Conservation (phyloP, 2,113 vertebrate species). For the Ahaetulla prasina region DNA sequence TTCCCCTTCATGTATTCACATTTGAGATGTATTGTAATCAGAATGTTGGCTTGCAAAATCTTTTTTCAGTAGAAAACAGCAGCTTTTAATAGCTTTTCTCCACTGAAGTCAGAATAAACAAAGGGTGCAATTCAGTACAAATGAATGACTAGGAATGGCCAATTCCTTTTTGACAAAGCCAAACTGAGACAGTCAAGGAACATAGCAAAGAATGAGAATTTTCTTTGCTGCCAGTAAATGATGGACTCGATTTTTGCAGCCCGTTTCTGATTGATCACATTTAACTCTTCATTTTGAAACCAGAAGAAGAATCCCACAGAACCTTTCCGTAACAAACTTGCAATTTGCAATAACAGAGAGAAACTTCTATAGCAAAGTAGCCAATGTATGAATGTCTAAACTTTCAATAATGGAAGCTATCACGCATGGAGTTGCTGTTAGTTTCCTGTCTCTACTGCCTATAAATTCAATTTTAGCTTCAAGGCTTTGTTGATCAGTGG, state of each 20-base stretch:
- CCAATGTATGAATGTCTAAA: constrained; percentile 41
- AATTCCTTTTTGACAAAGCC: not conserved
- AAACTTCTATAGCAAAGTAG: too few species aligned
- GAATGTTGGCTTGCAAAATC: constrained; percentile 15
- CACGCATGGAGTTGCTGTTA: constrained; percentile 16
- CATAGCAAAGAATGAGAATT: not conserved
- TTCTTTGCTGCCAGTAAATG: not conserved
- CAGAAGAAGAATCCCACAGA: constrained; percentile 3
- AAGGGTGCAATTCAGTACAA: not conserved
- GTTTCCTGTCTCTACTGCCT: constrained; percentile 25
- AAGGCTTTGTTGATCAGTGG: constrained; percentile 58
- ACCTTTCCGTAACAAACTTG: constrained; percentile 17
- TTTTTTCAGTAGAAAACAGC: constrained; percentile 7
- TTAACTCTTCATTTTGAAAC: not conserved
- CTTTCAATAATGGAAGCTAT: constrained; percentile 1
- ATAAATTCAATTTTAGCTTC: constrained; percentile 45
- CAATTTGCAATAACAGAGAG: constrained; percentile 13
- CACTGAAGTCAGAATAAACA: not conserved
- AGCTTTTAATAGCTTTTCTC: constrained; percentile 12
- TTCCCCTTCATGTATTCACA: constrained; percentile 8
- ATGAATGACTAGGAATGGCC: not conserved
- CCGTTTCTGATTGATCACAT: constrained; percentile 15
- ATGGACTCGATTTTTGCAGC: not conserved
- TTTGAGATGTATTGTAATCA: constrained; percentile 25
- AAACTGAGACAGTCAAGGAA: not conserved